Conservation (phyloP, 1,140 invertebrate genomes). For the Coboldia fuscipes region DNA sequence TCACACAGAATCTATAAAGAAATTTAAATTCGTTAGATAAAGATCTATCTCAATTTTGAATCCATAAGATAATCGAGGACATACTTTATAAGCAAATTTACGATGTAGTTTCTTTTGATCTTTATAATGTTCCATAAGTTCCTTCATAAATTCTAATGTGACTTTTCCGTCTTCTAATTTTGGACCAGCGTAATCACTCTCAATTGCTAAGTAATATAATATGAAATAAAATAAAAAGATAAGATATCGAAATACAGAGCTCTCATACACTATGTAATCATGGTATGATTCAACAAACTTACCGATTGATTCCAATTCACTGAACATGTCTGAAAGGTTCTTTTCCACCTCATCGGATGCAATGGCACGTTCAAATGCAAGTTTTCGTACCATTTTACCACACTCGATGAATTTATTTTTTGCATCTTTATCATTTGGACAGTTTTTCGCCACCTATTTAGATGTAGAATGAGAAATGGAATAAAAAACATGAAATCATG, state of each 20-base stretch:
- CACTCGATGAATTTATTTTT: conserved; percentile 87
- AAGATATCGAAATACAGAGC: conserved; percentile 1
- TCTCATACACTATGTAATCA: too few species aligned
- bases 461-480: neutral
- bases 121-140: conserved; percentile 80
- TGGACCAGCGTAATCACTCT: conserved; percentile 87
- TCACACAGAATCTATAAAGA: conserved; percentile 71
- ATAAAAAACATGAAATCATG: neutral
- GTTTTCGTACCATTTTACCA: conserved; percentile 84
- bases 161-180: conserved; percentile 74
- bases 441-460: conserved; percentile 59
- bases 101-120: conserved; percentile 83
- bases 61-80: too few species aligned
- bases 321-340: conserved; percentile 56
- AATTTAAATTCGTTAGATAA: too few species aligned
- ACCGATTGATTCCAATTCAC: conserved; percentile 84
- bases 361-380: conserved; percentile 95
- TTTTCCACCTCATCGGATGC: conserved; percentile 75
- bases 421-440: conserved; percentile 87
- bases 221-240: conserved; percentile 4
- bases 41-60: too few species aligned
- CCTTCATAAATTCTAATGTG: conserved; percentile 60
- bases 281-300: too few species aligned
- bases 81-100: conserved; percentile 93
- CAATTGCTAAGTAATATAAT: conserved; percentile 45